A percentile compares a stretch with the other conserved stretches of the same genome.
phyloP scores from a whole-genome alignment of 2,888 invertebrate genomes.

The Meganola albula region DNA sequence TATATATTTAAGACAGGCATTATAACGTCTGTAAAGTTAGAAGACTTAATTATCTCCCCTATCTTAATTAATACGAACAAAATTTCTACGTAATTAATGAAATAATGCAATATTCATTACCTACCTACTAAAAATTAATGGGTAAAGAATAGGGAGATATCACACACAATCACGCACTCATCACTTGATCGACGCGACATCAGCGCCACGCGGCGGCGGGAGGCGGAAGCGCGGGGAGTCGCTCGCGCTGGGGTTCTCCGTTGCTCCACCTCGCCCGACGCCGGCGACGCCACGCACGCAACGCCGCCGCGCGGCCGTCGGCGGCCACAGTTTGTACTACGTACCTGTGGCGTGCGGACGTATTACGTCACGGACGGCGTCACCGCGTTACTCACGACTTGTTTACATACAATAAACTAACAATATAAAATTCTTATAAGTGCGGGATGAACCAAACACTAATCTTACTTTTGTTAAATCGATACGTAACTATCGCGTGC shows the following conservation, averaged over 20 bases:
- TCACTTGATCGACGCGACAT: constrained; percentile 19
- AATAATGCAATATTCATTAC: too few species aligned
- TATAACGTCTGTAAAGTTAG: too few species aligned
- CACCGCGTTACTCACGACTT: constrained; percentile 56
- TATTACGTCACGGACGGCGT: constrained; percentile 40
- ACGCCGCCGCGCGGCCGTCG: constrained; percentile 8
- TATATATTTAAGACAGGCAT: too few species aligned
- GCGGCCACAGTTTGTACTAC: constrained; percentile 47
- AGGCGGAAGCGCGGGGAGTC: constrained; percentile 32
- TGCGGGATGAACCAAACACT: constrained; percentile 63
- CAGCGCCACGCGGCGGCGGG: constrained; percentile 51
- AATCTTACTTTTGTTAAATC: constrained; percentile 34
- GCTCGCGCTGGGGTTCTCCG: constrained; percentile 41
- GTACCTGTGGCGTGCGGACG: constrained; percentile 41
- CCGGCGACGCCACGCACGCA: constrained; percentile 34
- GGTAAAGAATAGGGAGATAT: constrained; percentile 21
- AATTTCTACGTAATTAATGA: too few species aligned
- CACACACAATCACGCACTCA: constrained; percentile 25
- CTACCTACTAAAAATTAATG: too few species aligned
- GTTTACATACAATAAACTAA: constrained; percentile 62
- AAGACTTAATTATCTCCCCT: too few species aligned
- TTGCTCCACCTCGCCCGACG: constrained; percentile 29
- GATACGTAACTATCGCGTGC: constrained; percentile 33
- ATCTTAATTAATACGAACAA: too few species aligned
- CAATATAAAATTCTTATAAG: constrained; percentile 54